Conservation (phyloP, 2,113 vertebrate species). For the Hippocampus barbouri region DNA sequence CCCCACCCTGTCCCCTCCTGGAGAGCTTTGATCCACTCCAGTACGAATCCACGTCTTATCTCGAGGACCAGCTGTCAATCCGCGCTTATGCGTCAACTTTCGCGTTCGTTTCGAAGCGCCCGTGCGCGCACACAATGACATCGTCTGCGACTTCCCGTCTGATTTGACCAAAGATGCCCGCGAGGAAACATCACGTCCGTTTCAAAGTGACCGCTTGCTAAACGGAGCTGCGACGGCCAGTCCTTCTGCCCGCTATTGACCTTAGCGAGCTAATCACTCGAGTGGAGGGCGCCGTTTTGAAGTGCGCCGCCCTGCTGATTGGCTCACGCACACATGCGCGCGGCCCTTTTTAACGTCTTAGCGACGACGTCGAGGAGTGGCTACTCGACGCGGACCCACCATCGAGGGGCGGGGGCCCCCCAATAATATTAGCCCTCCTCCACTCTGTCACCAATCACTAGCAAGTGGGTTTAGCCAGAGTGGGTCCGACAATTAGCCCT, state of each 20-base stretch:
- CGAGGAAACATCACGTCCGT: neutral
- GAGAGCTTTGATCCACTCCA: conserved; percentile 66
- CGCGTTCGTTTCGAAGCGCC: conserved; percentile 18
- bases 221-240: neutral
- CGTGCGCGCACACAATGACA: neutral
- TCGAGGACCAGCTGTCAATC: conserved; percentile 73
- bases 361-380: conserved; percentile 41
- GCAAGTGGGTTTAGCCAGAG: conserved; percentile 32
- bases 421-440: conserved; percentile 22
- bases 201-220: neutral
- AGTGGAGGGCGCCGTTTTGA: neutral
- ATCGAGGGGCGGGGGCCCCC: too few relatives aligned
- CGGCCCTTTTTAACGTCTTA: conserved; percentile 28
- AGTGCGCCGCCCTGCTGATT: neutral
- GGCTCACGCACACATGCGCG: neutral
- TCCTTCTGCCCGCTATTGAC: neutral
- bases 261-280: conserved; percentile 2
- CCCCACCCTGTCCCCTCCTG: conserved; percentile 18
- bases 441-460: conserved; percentile 34
- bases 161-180: neutral
- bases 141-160: neutral
- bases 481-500: conserved; percentile 4
- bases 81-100: neutral
- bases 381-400: neutral
- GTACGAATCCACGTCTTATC: conserved; percentile 62